A percentile compares a stretch with the other conserved stretches of the same genome.
Conservation (phyloP, 37 sponge, comb jelly and placozoan genomes). For the Halisarca cf. caerulea region DNA sequence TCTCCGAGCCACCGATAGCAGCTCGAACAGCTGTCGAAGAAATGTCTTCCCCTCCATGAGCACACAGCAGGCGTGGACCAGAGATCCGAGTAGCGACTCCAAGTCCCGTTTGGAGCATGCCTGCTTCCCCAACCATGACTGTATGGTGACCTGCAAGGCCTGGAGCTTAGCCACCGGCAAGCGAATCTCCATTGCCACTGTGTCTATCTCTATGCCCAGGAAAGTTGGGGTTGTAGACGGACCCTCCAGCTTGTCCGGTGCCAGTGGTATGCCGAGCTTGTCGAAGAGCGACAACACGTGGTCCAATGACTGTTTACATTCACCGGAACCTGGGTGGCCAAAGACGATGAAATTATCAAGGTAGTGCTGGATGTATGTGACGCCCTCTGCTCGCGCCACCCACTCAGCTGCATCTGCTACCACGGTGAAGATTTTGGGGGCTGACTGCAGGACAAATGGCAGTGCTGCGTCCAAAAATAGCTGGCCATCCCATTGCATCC, state of each 20-base stretch:
- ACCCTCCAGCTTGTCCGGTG: conserved; percentile 1
- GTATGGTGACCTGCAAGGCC: not conserved
- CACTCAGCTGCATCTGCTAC: not conserved
- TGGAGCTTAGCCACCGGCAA: not conserved
- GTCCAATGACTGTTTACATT: not conserved
- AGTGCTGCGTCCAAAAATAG: not conserved
- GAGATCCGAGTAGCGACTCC: conserved; percentile 16
- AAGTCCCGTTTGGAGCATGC: conserved; percentile 21
- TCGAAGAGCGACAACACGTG: not conserved
- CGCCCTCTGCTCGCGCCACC: not conserved
- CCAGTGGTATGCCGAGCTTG: not conserved
- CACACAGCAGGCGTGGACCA: not conserved
- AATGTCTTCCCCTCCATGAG: not conserved
- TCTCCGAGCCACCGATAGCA: not conserved
- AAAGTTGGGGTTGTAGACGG: not conserved
- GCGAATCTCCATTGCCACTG: not conserved
- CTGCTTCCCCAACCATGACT: not conserved
- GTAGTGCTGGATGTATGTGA: conserved; percentile 4
- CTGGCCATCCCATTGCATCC: not conserved
- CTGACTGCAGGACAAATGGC: not conserved
- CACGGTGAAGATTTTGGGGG: not conserved
- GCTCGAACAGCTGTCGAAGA: conserved; percentile 6
- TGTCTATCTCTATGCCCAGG: conserved; percentile 13
- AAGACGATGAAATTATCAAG: not conserved
- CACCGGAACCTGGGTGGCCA: not conserved